A percentile compares a stretch with the other conserved stretches of the same genome.
Evolutionary conservation across 2,113 vertebrate species (phyloP).

Genomic region (Pelobates fuscus): DNA sequence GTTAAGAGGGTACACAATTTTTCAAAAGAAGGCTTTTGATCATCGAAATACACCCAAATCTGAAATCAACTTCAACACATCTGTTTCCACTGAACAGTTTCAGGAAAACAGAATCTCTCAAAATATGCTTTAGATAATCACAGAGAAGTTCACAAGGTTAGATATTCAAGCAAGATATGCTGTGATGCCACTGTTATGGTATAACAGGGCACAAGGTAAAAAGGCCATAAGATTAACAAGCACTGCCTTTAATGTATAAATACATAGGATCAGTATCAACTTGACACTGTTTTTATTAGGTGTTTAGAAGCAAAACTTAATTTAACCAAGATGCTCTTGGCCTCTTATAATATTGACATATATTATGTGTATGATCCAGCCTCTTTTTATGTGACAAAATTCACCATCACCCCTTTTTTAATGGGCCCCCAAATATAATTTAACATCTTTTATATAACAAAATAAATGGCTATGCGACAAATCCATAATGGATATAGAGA

Average conservation of each 20-base stretch:
- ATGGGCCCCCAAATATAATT: conserved; percentile 17
- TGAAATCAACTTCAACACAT: conserved; percentile 47
- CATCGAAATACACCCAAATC: conserved; percentile 33
- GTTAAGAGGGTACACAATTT: conserved; percentile 39
- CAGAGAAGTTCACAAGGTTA: conserved; percentile 47
- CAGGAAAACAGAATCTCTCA: conserved; percentile 40
- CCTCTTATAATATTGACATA: conserved; percentile 25
- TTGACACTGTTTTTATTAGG: conserved; percentile 50
- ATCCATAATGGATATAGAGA: background rate
- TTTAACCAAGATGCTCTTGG: conserved; percentile 46
- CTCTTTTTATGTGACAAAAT: conserved; percentile 30
- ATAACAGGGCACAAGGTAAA: conserved; percentile 48
- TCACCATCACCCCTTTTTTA: conserved; percentile 27
- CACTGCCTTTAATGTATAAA: conserved; percentile 39
- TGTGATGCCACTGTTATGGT: conserved; percentile 43
- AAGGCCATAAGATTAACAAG: conserved; percentile 46
- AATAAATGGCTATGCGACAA: conserved; percentile 8
- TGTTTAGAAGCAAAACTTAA: conserved; percentile 46
- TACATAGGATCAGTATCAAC: conserved; percentile 42
- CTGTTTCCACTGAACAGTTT: conserved; percentile 48
- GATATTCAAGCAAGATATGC: conserved; percentile 45
- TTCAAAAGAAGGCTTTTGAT: conserved; percentile 39
- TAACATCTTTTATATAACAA: conserved; percentile 24
- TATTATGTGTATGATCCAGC: conserved; percentile 32
- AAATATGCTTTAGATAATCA: conserved; percentile 49